These are phyloP conservation scores for Canis aureus DNA, from an alignment of 2,113 vertebrate genomes.

Conservation along the genomic window DNA sequence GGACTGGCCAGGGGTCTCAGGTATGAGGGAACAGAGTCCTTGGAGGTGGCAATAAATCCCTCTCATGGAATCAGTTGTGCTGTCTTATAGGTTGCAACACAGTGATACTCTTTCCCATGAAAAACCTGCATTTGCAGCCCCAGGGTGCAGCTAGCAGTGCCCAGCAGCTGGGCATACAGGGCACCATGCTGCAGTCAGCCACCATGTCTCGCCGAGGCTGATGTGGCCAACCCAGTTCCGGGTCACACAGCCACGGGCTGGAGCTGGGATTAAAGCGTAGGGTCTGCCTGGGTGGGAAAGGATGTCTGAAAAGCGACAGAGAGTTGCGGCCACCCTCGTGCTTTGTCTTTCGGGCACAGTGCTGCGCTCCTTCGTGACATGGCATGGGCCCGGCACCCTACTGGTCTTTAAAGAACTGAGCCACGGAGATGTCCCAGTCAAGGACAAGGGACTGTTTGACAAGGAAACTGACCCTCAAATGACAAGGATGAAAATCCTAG, in stretches of 20 bases:
- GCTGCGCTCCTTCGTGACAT: not conserved
- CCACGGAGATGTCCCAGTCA: not conserved
- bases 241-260: not conserved
- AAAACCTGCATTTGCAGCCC: not conserved
- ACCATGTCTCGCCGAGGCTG: accelerated
- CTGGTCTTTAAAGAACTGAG: not conserved
- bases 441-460: not conserved
- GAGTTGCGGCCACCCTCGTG: not conserved
- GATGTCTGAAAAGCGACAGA: not conserved
- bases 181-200: not conserved
- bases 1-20: not conserved
- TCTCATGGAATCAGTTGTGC: not conserved
- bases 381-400: not conserved
- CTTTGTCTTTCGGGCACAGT: not conserved
- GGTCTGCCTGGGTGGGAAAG: not conserved
- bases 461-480: not conserved
- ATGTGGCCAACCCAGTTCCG: accelerated
- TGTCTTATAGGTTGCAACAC: not conserved
- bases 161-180: accelerated
- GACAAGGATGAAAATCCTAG: not conserved
- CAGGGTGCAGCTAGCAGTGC: not conserved
- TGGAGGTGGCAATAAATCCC: not conserved
- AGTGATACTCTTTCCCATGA: not conserved
- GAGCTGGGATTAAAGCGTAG: not conserved
- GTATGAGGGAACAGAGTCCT: not conserved